Base-by-base conservation (phyloP, 2,797 vertebrate genomes). In the Microctenopoma lineatum region DNA sequence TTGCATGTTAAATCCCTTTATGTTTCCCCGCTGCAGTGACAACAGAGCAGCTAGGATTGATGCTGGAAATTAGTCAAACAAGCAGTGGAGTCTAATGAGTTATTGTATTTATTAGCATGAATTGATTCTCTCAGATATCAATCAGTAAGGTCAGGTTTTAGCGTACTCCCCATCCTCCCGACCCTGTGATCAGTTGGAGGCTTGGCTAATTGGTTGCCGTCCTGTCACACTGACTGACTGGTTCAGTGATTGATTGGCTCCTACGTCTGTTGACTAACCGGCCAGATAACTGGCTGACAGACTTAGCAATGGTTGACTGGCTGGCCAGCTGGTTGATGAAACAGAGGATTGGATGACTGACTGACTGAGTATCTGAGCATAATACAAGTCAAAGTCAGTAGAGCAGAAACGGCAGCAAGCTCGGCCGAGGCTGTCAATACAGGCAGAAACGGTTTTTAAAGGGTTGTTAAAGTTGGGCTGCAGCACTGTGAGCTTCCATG, bases 221-320 rank as follows among this genome's bases (percentile, higher is more conserved):
- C 27, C 70, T 81, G 66, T 77, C 69, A 53, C 45, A 47, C 55
- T 72, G 75, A 56, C 66, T 79, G 67, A 69, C 64, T 66, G 77
- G 70, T 68, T 82, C 76, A 80, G 65, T 59, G 80, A 67, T 63
- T 79, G 83, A 84, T 78, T 68, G 75, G 77, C 75, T 76, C 66
- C 51, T 51, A 59, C 77, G 84, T 89, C 65, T 56, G 79, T 73
- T 90, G 83, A 81, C 84, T 87, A 89, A 90, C 85, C 82, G 83
- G 84, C 84, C 80, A 85, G 81, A 88, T 90, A 89, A 90, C 75
- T 72, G 81, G 81, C 75, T 85, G 86, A 83, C 80, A 89, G 86
- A 65, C 84, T 89, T 87, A 87, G 83, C 66, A 70, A 78, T 69
- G 83, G 75, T 59, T 77, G 79, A 84, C 75, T 70, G 85, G 81